Evolutionary conservation across 2,888 invertebrate species (phyloP), one percentile per base, ranked within the genome.

Genomic region (Acleris sparsana): DNA sequence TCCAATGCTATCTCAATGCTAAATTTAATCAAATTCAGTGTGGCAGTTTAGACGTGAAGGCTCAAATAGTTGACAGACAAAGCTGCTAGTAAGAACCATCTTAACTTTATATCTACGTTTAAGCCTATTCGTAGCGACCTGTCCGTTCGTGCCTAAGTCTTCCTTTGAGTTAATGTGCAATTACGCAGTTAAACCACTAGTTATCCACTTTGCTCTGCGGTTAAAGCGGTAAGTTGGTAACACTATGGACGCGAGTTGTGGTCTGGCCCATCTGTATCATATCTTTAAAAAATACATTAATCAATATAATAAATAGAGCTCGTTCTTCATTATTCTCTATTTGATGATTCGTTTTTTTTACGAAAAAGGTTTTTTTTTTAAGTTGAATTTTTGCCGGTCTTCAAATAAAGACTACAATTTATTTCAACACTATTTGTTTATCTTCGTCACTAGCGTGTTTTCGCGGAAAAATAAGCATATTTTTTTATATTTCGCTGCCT

Each of bases 131-230:
- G n/a, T n/a, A n/a, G 39, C 13, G 13, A 39, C 13, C 9, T 33
- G 9, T 33, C 33, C 33, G 33, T 33, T 9, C 33, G 33, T 33
- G 9, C 2, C 9, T 9, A 33, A 33, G 9, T 29, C 33, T 55
- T 39, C 18, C n/a, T 33, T 39, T 55, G 43, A 33, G 39, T 4
- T 18, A 55, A 16, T 43, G 4, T 16, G 43, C 64, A 59, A 64
- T 64, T 60, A 55, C 33, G 25, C 25, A 22, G 64, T 64, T 60
- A 59, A 53, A 59, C 39, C 63, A 43, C 53, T 60, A 55, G 59
- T 64, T 64, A 64, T 64, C 53, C 64, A 64, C 59, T 64, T 64
- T 64, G 49, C 18, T 17, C 55, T 49, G 64, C 25, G 64, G 64
- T 64, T 55, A 11, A 22, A 48, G 49, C n/a, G n/a, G n/a, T n/a